Conservation (phyloP, 2,797 vertebrate genomes). For the Typhlichthys eigenmanni region DNA sequence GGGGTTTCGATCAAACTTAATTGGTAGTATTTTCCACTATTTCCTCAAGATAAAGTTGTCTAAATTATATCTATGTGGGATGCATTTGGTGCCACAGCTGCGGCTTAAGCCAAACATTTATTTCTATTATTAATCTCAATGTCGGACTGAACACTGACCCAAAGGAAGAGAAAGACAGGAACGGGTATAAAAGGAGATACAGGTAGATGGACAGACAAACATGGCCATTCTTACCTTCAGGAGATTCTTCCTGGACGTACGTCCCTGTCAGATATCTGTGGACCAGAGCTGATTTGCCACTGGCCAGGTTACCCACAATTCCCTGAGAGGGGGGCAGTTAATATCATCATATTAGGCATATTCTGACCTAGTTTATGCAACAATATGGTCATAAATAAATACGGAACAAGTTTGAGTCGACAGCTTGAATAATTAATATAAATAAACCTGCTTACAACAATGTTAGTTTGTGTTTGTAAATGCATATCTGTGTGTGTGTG, state of each 20-base stretch:
- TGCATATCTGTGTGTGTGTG: background rate
- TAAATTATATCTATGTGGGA: background rate
- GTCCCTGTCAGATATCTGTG: constrained; percentile 96
- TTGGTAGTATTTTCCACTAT: background rate
- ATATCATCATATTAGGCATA: background rate
- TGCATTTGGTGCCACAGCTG: background rate
- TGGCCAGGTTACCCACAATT: constrained; percentile 95
- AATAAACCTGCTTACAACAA: too few relatives aligned
- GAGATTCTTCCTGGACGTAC: constrained; percentile 95
- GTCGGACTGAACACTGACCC: background rate
- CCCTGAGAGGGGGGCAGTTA: constrained; percentile 74
- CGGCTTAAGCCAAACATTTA: too few relatives aligned
- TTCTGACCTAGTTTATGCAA: too few relatives aligned
- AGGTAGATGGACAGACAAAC: background rate
- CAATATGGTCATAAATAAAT: too few relatives aligned
- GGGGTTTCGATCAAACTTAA: background rate
- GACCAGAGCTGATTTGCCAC: constrained; percentile 94
- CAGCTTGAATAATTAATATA: too few relatives aligned
- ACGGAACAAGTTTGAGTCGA: too few relatives aligned
- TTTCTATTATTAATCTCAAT: too few relatives aligned
- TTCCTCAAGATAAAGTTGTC: background rate
- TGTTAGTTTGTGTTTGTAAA: too few relatives aligned
- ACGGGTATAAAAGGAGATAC: background rate
- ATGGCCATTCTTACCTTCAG: constrained; percentile 82
- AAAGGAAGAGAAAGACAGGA: background rate